Evolutionary conservation across 2,797 vertebrate species (phyloP), one percentile per base, ranked within the genome.

Genomic region (Leptoclinus maculatus): DNA sequence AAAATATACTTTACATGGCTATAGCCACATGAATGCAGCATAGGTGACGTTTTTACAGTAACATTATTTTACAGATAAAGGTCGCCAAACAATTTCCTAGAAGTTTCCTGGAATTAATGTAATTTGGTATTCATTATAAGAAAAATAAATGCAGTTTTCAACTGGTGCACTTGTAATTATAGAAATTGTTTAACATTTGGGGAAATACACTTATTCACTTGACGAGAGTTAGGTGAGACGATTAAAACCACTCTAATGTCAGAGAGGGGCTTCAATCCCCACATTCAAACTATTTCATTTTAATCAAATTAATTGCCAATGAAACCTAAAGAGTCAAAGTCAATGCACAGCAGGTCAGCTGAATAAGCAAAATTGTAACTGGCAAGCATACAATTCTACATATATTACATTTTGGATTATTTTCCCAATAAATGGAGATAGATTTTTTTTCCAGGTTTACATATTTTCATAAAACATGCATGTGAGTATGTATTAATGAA

Each of bases 41-140:
- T 45, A 23, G 7, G 25, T 38, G 58, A 60, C 3, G 6, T 60
- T 60, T 60, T 60, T 59, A 34, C 6, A 53, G n/a, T 43, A 29
- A 63, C 38, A 66, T 45, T 32, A n/a, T 45, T 47, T 32, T 65
- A 49, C 25, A 59, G 27, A 47, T 29, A 38, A 76, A 51, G 34
- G 17, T 58, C 25, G 27, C 41, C 43, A 19, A 49, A 43, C 23
- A 2, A 53, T 72, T 56, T 11, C 10, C 38, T 10, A 36, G 17
- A 72, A 10, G 1, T 74, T 34, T 53, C 11, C 36, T n/a, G 36
- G 21, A 38, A 64, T 47, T 2, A 27, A 47, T 21, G 10, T 32
- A 19, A 62, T 68, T 60, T 60, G 3, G 2, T 9, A 17, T 75
- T 38, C 49, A 34, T 12, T 53, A 14, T 34, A 21, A 23, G 3